Evolutionary conservation across 2,113 vertebrate species (phyloP), one percentile per base, ranked within the genome.

Genomic region (Miniopterus natalensis): DNA sequence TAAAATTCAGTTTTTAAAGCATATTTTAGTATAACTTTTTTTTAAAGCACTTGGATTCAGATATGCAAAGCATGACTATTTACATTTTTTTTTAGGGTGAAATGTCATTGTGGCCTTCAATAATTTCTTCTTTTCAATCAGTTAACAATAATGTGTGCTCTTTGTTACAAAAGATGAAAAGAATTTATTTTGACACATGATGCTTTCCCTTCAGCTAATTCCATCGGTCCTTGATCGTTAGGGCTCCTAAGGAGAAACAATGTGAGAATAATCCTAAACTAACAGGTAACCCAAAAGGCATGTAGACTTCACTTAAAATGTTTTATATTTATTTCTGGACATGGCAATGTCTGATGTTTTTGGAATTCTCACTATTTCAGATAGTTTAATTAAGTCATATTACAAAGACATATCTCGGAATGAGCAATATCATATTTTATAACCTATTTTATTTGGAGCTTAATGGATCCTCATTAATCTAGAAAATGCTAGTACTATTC

Each of bases 291-390:
- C 80, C 63, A 70, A 90, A 97, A 96, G 63, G 57, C 57, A 95
- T 90, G 59, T 75, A n/a, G 40, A 93, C 23, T 51, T 74, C 57
- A 75, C 13, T 53, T 53, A 61, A n/a, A 93, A 45, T 70, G 42
- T 71, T 70, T 95, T 86, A 17, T 57, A 74, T 93, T 96, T 97
- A 61, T 53, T 96, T 97, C 95, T 61, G 88, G n/a, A 73, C 57
- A 63, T 36, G 29, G 2, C 0, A 92, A 70, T 86, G 31, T 53
- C 59, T 73, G 20, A 65, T 25, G 55, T 63, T 61, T 78, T 25
- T 78, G 79, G 51, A 71, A 81, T 83, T 88, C n/a, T 92, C 29
- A 40, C 79, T 74, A 85, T 12, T 88, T 96, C 55, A 78, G 15
- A 66, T 51, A 94, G 29, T 71, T 74, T 90, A 94, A 85, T 92